phyloP scores from a whole-genome alignment of 2,888 invertebrate genomes.

The Gymnoscelis rufifasciata region DNA sequence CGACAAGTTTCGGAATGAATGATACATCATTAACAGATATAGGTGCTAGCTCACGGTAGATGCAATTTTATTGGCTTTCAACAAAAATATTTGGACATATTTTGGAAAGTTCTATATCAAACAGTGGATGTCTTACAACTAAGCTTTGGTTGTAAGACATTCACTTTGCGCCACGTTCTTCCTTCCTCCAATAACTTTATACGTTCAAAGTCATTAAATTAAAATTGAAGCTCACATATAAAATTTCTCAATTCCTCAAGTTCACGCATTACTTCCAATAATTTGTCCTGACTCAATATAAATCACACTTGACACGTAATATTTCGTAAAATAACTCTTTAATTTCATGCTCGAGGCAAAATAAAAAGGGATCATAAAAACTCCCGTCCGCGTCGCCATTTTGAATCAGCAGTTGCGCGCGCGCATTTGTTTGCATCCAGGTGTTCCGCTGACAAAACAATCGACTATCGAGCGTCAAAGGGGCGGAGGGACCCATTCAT shows the following conservation, averaged over 20 bases:
- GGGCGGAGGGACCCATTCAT: conserved; percentile 71
- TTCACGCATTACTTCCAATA: conserved; percentile 10
- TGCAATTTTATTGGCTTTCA: too few species aligned
- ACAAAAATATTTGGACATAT: too few species aligned
- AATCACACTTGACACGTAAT: conserved; percentile 26
- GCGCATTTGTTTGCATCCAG: conserved; percentile 71
- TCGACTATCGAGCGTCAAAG: conserved; percentile 65
- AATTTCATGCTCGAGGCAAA: conserved; percentile 31
- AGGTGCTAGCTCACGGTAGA: too few species aligned
- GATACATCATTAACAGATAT: too few species aligned
- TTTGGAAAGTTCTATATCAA: too few species aligned
- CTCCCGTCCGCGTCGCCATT: conserved; percentile 47
- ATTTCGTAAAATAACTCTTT: conserved; percentile 30
- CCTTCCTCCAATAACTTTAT: too few species aligned
- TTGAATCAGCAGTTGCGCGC: conserved; percentile 57
- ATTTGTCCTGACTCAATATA: conserved; percentile 17
- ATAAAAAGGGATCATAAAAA: conserved; percentile 38
- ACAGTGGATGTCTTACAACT: too few species aligned
- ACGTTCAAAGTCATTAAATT: too few species aligned
- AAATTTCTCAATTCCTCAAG: not conserved
- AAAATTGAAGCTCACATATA: not conserved
- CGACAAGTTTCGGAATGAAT: too few species aligned
- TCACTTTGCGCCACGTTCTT: too few species aligned
- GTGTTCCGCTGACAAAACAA: conserved; percentile 78
- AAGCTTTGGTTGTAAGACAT: too few species aligned